Evolutionary conservation across 2,113 vertebrate species (phyloP).

Genomic region (Mandrillus leucophaeus): DNA sequence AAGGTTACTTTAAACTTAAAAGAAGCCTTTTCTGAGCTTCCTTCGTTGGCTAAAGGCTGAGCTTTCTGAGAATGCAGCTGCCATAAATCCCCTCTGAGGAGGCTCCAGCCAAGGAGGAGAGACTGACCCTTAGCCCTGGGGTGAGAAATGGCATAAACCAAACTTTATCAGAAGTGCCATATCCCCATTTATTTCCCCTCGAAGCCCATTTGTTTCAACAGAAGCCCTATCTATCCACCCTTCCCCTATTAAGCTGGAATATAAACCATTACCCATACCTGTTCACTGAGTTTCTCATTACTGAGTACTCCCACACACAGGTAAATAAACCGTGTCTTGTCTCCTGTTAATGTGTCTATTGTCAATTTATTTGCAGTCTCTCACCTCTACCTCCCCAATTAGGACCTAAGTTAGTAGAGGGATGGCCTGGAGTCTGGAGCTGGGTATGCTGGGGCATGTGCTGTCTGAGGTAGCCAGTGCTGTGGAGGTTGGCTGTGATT

Average conservation of each 20-base stretch:
- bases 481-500: not conserved
- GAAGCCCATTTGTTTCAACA: not conserved
- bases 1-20: not conserved
- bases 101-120: not conserved
- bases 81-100: not conserved
- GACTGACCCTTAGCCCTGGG: not conserved
- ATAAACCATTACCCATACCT: not conserved
- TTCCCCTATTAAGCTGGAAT: not conserved
- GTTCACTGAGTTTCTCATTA: not conserved
- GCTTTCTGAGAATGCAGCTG: not conserved
- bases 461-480: not conserved
- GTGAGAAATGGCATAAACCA: not conserved
- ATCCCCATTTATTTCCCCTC: not conserved
- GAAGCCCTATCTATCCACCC: fast-evolving
- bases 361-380: not conserved
- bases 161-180: not conserved
- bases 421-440: not conserved
- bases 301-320: not conserved
- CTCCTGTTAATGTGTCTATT: not conserved
- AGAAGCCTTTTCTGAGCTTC: not conserved
- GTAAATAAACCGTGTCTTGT: not conserved
- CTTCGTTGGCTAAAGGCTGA: not conserved
- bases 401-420: not conserved
- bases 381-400: fast-evolving
- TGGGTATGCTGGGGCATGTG: fast-evolving